A percentile compares a stretch with the other conserved stretches of the same genome.
phyloP scores from a whole-genome alignment of 92 coral and sea anemone species.

The Porites cylindrica region DNA sequence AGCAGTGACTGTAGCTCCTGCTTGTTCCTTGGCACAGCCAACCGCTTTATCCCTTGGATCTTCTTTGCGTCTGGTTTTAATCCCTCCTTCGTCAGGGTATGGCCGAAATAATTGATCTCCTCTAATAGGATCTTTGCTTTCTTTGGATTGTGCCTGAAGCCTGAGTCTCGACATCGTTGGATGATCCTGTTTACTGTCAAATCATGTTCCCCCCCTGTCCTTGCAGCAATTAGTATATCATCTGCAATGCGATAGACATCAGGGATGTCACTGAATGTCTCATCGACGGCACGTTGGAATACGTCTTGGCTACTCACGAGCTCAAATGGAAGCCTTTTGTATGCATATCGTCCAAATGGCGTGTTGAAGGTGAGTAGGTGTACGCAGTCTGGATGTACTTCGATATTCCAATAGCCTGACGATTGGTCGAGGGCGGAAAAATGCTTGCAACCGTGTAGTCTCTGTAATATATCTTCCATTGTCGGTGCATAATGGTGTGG shows the following conservation, averaged over 20 bases:
- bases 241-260: too few relatives aligned
- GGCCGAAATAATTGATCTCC: slow-evolving; percentile 69
- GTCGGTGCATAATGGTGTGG: slow-evolving; percentile 66
- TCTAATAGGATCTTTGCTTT: slow-evolving; percentile 75
- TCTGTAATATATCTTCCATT: slow-evolving; percentile 63
- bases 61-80: slow-evolving; percentile 69
- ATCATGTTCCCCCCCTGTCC: not conserved
- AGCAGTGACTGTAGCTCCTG: slow-evolving; percentile 74
- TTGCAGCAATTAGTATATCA: too few relatives aligned
- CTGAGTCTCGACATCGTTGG: slow-evolving; percentile 30
- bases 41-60: slow-evolving; percentile 76
- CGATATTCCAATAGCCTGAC: slow-evolving; percentile 58
- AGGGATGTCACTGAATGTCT: too few relatives aligned
- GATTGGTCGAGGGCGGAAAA: slow-evolving; percentile 71
- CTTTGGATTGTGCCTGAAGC: slow-evolving; percentile 70
- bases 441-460: slow-evolving; percentile 69
- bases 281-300: slow-evolving; percentile 65
- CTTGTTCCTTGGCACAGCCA: slow-evolving; percentile 75
- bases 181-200: too few relatives aligned
- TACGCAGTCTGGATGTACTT: slow-evolving; percentile 66
- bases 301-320: slow-evolving; percentile 74
- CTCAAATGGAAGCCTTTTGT: slow-evolving; percentile 67
- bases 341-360: slow-evolving; percentile 63
- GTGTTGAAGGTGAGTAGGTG: slow-evolving; percentile 68
- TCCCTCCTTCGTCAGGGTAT: slow-evolving; percentile 73